Percentiles rank a stretch among this genome's conserved stretches.
These are phyloP conservation scores for Esox niger DNA, from an alignment of 2,113 vertebrate genomes.

Conservation along the genomic window DNA sequence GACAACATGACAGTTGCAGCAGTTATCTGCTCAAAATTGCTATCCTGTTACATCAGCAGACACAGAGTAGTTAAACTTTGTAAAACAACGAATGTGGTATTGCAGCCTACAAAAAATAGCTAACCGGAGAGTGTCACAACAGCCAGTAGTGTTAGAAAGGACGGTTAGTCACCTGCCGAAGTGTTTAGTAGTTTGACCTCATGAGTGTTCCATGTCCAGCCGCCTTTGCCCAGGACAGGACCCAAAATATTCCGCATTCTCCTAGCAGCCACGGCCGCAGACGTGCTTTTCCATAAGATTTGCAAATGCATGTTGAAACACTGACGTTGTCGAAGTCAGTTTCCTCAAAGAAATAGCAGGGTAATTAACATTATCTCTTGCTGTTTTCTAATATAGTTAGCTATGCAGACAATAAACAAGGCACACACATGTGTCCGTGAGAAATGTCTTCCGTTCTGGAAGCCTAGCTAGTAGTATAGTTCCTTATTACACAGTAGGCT, in stretches of 20 bases:
- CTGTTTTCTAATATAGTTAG: constrained; percentile 30
- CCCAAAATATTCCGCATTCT: constrained; percentile 68
- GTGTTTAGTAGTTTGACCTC: constrained; percentile 75
- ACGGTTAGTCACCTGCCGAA: constrained; percentile 62
- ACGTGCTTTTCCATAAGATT: constrained; percentile 53
- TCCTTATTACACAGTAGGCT: too few relatives aligned
- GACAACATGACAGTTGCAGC: too few relatives aligned
- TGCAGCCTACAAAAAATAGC: too few relatives aligned
- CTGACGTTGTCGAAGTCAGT: not conserved
- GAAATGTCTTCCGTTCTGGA: constrained; percentile 46
- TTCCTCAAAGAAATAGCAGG: not conserved
- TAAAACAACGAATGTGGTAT: too few relatives aligned
- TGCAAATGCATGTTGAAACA: constrained; percentile 58
- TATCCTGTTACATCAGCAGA: too few relatives aligned
- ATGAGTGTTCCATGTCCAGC: constrained; percentile 62
- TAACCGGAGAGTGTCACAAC: too few relatives aligned
- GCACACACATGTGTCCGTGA: constrained; percentile 44
- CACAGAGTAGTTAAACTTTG: too few relatives aligned
- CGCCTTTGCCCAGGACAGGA: constrained; percentile 59
- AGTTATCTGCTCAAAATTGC: too few relatives aligned
- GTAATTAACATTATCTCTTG: constrained; percentile 11
- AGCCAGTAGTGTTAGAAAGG: constrained; percentile 5
- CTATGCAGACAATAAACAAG: constrained; percentile 25
- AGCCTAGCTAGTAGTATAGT: not conserved
- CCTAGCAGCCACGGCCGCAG: constrained; percentile 59